Evolutionary conservation across 2,113 vertebrate species (phyloP), one percentile per base, ranked within the genome.

Genomic region (Trogon surrucura): DNA sequence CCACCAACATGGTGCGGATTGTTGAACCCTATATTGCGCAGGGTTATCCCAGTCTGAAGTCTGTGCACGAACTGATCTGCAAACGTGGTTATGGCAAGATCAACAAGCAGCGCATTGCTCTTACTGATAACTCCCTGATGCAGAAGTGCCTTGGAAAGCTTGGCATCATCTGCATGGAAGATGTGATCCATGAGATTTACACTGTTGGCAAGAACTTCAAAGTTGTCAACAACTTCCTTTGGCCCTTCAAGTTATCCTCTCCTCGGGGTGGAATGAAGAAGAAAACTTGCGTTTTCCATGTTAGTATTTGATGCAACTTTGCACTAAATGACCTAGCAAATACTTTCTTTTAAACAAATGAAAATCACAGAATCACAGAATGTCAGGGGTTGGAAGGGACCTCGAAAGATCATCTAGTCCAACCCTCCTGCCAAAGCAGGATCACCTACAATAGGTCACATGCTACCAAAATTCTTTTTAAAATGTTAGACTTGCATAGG

Each of bases 201-300:
- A 99, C 99, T 26, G 99, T 99, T 97, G 99, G 99, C 78, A 99
- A 99, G 98, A 99, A 98, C 98, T 99, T 99, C 98, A 99, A 99
- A 97, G 97, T 98, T 6, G 99, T 99, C 95, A 99, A 99, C 98
- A 99, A 99, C 98, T 99, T 99, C 95, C 97, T 99, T 74, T 99
- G 99, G 99, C 99, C 99, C 57, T 99, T 99, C 98, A 99, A 99
- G 89, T 97, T 99, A 82, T 99, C 99, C 99, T 58, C 98, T 99
- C 99, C 99, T 58, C 98, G 98, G 19, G 99, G 99, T 61, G 99
- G 99, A 32, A 99, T 99, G 99, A 99, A 99, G 97, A 99, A 99
- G 98, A 99, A 36, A 36, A 36, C 41, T 41, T 1, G 1, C 9
- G 41, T 41, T 41, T 41, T 41, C 41, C 16, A 23, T 21, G 30